These are phyloP conservation scores for Sebastes jordani DNA, from an alignment of 2,797 vertebrate species.

Conservation along the genomic window DNA sequence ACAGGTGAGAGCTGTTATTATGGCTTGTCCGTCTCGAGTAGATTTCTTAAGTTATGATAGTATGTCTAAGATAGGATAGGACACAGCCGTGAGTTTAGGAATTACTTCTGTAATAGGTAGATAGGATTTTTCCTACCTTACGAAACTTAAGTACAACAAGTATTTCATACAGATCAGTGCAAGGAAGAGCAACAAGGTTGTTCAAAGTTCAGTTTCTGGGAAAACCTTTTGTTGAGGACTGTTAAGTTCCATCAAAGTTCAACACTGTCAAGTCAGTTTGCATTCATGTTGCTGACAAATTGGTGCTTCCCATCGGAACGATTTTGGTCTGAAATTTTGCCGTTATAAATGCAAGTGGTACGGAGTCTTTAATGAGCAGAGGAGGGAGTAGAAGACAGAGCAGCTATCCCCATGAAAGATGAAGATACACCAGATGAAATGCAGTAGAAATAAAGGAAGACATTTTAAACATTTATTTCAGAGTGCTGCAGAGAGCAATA, in stretches of 20 bases:
- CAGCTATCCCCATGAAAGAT: background rate
- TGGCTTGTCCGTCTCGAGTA: too few species aligned
- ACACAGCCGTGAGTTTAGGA: too few species aligned
- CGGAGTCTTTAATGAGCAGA: background rate
- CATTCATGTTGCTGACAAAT: background rate
- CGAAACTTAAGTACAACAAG: too few species aligned
- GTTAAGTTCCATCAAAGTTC: background rate
- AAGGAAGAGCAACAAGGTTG: rapidly evolving
- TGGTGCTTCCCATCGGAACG: background rate
- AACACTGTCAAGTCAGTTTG: background rate
- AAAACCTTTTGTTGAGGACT: background rate
- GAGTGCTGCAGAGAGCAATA: rapidly evolving
- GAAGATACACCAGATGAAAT: background rate
- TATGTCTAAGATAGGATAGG: rapidly evolving
- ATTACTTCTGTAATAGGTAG: too few species aligned
- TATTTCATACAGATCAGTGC: background rate
- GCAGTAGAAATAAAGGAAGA: background rate
- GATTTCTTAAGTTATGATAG: too few species aligned
- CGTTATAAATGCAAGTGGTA: background rate
- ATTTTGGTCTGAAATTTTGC: background rate
- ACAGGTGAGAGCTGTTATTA: too few species aligned
- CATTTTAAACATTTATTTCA: background rate
- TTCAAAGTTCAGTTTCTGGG: rapidly evolving
- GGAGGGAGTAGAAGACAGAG: background rate
- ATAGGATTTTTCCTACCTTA: too few species aligned